A percentile compares a stretch with the other conserved stretches of the same genome.
These are phyloP conservation scores for Lipotes vexillifer DNA, from an alignment of 2,113 vertebrate genomes.

Conservation along the genomic window DNA sequence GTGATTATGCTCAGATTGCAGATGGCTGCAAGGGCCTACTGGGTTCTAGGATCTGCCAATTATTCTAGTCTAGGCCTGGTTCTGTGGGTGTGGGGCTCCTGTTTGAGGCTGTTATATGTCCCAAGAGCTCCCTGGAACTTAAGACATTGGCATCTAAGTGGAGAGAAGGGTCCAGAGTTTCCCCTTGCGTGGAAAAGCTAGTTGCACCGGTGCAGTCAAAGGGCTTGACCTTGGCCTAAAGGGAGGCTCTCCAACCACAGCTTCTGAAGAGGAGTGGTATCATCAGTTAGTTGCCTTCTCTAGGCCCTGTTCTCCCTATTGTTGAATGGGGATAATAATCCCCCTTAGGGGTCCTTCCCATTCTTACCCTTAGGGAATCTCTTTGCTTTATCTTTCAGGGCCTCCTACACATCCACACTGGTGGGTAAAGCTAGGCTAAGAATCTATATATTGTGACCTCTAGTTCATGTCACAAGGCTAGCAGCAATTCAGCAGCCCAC, in stretches of 20 bases:
- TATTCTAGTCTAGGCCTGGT: neutral
- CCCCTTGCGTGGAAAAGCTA: neutral
- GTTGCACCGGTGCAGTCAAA: neutral
- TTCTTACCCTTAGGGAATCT: neutral
- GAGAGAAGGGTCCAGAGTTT: neutral
- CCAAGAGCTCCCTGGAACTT: neutral
- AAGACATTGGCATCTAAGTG: neutral
- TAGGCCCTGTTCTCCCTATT: neutral
- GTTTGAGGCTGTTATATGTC: neutral
- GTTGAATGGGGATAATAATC: neutral
- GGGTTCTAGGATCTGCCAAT: neutral
- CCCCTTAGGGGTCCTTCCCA: neutral
- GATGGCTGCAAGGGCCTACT: neutral
- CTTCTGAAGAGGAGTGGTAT: neutral
- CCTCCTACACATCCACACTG: no score
- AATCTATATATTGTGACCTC: neutral
- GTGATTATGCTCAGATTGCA: neutral
- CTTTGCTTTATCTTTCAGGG: neutral
- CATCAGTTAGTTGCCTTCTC: neutral
- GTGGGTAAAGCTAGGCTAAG: neutral
- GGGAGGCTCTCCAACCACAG: neutral
- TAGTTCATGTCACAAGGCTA: neutral
- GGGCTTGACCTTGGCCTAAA: neutral
- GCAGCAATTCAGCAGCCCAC: neutral
- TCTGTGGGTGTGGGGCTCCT: neutral